Conservation (phyloP, 2,113 vertebrate species). For the Dromiciops gliroides region DNA sequence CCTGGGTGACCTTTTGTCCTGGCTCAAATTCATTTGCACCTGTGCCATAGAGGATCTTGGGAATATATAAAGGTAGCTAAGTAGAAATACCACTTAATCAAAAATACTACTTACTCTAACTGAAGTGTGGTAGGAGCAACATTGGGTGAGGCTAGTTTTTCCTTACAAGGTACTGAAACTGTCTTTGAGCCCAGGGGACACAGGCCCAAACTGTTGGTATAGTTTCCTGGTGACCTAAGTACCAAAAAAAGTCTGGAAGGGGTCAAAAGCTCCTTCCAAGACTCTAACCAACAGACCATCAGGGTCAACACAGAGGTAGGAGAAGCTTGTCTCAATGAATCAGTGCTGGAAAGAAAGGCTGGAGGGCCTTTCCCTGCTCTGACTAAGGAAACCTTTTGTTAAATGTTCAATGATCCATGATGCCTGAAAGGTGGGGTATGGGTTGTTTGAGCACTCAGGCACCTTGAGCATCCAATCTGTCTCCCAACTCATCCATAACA, state of each 20-base stretch:
- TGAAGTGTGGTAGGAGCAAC: background rate
- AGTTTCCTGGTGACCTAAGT: background rate
- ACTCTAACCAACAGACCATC: background rate
- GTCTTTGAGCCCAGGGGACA: background rate
- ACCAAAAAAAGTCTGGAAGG: background rate
- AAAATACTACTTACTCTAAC: background rate
- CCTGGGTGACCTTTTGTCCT: no score
- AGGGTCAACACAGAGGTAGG: background rate
- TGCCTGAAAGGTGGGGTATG: no score
- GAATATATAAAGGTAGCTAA: background rate
- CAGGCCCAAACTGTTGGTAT: background rate
- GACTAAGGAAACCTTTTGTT: background rate
- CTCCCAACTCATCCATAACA: no score
- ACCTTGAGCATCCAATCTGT: no score
- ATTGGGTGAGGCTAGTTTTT: background rate
- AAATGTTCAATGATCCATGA: background rate
- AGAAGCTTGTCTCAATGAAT: background rate
- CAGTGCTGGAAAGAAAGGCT: no score
- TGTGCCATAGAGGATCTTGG: background rate
- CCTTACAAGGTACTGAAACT: background rate
- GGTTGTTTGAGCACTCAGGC: no score
- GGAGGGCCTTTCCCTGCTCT: background rate
- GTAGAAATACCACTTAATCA: background rate
- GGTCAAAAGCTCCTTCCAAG: background rate
- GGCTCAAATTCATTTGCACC: no score